Evolutionary conservation across 2,888 invertebrate species (phyloP), one percentile per base, ranked within the genome.

Genomic region (Spilosoma lubricipeda): DNA sequence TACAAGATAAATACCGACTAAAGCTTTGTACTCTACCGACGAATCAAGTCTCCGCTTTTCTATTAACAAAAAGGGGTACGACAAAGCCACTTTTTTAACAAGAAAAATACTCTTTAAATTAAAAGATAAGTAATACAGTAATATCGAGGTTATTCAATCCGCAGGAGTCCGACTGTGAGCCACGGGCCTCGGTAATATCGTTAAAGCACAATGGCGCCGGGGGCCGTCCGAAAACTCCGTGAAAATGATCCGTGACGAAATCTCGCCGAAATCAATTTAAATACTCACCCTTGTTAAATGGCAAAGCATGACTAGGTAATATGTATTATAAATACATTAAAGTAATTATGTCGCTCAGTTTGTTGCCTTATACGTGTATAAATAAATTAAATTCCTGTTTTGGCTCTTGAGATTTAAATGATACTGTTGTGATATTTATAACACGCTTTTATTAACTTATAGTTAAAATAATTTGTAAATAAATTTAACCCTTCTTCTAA

Each of bases 231-330:
- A 92, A 70, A 70, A 63, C 63, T 70, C 70, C 30, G 70, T 70
- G 70, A 70, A 70, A 93, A 93, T 92, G 92, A 92, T 91, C 93
- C 93, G 92, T 90, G 89, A 89, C 91, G 90, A 91, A 90, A 92
- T 90, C 89, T 90, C 91, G 70, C 88, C 86, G 87, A 90, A 92
- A 93, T 94, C 91, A 91, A 93, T 93, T 94, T 93, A 90, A 92
- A 93, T 92, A 92, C 88, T 87, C 88, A 91, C 89, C 89, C 89
- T 90, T 88, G 91, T 91, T 91, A 90, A 91, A 89, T 90, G 83
- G 83, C 81, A 85, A 85, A 84, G 81, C 86, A 85, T 87, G 85
- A 86, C 82, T 76, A 77, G 84, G 80, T 83, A 74, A 79, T 86
- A 77, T 82, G 79, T 30, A 30, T 18, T 18, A 86, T 86, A 83